A percentile compares a stretch with the other conserved stretches of the same genome.
Conservation (phyloP, 2,113 vertebrate species). For the Hippocampus zosterae region DNA sequence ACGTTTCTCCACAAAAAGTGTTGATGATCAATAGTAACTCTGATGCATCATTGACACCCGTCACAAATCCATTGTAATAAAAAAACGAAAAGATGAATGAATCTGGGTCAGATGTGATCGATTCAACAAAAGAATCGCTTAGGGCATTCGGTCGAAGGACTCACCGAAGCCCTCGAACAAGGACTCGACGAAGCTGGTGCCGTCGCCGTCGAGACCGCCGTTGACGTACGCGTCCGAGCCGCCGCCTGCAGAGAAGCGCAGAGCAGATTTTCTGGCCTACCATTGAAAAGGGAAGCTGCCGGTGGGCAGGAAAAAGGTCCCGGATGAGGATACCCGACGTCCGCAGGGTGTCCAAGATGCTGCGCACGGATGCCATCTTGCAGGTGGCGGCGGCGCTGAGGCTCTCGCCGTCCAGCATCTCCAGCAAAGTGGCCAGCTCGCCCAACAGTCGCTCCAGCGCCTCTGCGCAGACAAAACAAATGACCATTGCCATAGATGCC, state of each 20-base stretch:
- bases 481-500: no score
- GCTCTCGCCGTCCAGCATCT: slow-evolving; percentile 88
- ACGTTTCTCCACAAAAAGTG: no score
- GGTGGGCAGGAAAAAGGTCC: not conserved
- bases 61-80: no score
- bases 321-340: slow-evolving; percentile 74
- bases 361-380: slow-evolving; percentile 86
- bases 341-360: slow-evolving; percentile 85
- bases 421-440: slow-evolving; percentile 85
- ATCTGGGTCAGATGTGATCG: no score
- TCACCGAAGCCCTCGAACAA: slow-evolving; percentile 95
- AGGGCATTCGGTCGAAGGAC: slow-evolving; percentile 23
- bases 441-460: slow-evolving; percentile 89
- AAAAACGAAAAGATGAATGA: no score
- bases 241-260: slow-evolving; percentile 70
- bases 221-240: slow-evolving; percentile 88
- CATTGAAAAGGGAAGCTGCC: not conserved
- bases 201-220: slow-evolving; percentile 85
- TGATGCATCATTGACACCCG: no score
- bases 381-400: slow-evolving; percentile 85
- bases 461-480: slow-evolving; percentile 42
- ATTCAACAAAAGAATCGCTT: no score
- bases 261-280: not conserved
- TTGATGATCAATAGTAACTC: no score
- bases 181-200: slow-evolving; percentile 97